Evolutionary conservation across 2,113 vertebrate genomes (phyloP).

Genomic region (Thalassarche chlororhynchos): DNA sequence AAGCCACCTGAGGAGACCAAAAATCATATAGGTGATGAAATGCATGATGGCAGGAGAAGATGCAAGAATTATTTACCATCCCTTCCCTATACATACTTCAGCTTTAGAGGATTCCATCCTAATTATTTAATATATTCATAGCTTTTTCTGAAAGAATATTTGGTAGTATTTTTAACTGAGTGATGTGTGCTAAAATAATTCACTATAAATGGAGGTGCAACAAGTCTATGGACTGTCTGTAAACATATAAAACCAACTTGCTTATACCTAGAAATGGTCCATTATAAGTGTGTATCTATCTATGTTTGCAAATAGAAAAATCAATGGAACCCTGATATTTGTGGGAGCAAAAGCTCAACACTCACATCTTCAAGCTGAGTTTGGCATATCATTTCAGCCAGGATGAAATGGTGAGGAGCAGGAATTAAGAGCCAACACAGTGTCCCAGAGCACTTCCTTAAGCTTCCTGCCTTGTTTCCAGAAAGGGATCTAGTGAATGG

Average conservation of each 20-base stretch:
- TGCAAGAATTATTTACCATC: not conserved
- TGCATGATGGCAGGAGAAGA: not conserved
- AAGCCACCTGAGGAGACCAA: not conserved
- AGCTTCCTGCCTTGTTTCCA: not conserved
- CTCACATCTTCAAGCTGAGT: not conserved
- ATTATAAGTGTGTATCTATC: not conserved
- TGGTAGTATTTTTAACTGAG: not conserved
- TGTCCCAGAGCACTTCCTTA: not conserved
- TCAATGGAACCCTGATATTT: not conserved
- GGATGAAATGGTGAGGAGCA: not conserved
- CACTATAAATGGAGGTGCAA: not conserved
- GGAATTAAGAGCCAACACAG: accelerated
- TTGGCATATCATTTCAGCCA: not conserved
- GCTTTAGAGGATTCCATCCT: not conserved
- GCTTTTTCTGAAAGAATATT: not conserved
- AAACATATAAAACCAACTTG: not conserved
- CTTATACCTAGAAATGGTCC: not conserved
- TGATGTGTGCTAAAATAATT: not conserved
- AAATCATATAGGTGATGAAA: not conserved
- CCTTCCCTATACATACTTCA: not conserved
- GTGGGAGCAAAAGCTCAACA: not conserved
- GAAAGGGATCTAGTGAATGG: not conserved
- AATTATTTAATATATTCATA: not conserved
- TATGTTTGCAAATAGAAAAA: not conserved
- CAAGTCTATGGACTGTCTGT: not conserved